A percentile compares a stretch with the other conserved stretches of the same genome.
phyloP scores from a whole-genome alignment of 2,888 invertebrate genomes.

The Palloptera scutellata region DNA sequence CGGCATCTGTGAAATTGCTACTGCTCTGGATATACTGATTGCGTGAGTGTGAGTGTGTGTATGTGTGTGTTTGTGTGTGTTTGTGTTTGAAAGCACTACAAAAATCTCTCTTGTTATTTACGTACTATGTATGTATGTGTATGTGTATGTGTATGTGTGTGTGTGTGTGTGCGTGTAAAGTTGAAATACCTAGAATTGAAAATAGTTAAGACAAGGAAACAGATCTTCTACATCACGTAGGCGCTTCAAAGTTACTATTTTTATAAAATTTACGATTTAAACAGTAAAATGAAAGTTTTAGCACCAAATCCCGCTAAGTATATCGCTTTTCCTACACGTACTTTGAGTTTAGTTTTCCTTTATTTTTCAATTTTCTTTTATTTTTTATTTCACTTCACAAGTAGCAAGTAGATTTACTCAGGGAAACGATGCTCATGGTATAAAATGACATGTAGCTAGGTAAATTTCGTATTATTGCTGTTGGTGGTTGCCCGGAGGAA shows the following conservation, averaged over 20 bases:
- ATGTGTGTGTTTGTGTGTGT: not conserved
- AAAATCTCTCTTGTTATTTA: too few relatives aligned
- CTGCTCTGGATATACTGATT: too few relatives aligned
- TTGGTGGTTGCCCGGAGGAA: too few relatives aligned
- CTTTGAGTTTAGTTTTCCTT: slow-evolving; percentile 53
- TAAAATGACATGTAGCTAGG: too few relatives aligned
- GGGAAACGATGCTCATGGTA: too few relatives aligned
- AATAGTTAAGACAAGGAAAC: slow-evolving; percentile 21
- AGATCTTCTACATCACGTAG: slow-evolving; percentile 59
- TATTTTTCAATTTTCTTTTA: slow-evolving; percentile 15
- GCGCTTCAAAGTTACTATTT: slow-evolving; percentile 54
- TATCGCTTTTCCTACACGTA: slow-evolving; percentile 49
- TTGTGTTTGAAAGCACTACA: too few relatives aligned
- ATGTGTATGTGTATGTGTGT: not conserved
- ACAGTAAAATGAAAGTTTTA: slow-evolving; percentile 48
- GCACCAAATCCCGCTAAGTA: slow-evolving; percentile 57
- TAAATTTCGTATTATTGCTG: too few relatives aligned
- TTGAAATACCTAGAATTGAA: too few relatives aligned
- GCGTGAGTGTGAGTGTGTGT: too few relatives aligned
- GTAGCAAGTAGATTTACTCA: not conserved
- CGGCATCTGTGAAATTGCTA: not conserved
- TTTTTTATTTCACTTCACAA: not conserved
- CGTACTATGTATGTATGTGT: too few relatives aligned
- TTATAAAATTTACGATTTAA: slow-evolving; percentile 57
- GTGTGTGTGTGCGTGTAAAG: not conserved